Conservation (phyloP, 1,140 invertebrate genomes). For the Hestina assimilis region DNA sequence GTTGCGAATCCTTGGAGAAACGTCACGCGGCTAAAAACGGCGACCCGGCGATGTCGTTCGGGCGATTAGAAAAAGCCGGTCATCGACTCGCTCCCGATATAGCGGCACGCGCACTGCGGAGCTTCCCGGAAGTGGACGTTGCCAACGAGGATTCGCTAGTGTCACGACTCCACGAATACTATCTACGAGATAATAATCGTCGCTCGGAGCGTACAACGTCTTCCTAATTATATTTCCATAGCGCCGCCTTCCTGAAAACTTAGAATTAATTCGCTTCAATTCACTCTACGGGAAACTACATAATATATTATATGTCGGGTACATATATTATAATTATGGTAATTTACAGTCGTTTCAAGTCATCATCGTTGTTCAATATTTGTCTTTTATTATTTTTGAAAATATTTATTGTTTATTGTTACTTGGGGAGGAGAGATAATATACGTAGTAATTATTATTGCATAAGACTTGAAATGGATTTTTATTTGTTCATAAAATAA, state of each 20-base stretch:
- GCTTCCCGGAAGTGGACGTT: conserved; percentile 21
- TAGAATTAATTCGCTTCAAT: not conserved
- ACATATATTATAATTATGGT: no score
- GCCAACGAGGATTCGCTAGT: not conserved
- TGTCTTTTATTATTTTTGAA: no score
- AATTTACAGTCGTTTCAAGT: no score
- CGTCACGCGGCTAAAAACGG: conserved; percentile 22
- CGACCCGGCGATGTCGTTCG: conserved; percentile 7
- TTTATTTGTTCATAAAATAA: no score
- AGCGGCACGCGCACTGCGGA: conserved; percentile 18
- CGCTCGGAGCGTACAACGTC: not conserved
- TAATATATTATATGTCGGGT: no score
- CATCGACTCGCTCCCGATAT: conserved; percentile 35
- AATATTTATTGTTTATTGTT: no score
- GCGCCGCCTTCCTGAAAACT: not conserved
- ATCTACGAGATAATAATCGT: not conserved
- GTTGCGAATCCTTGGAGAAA: conserved; percentile 10
- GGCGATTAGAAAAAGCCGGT: conserved; percentile 35
- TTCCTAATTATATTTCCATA: not conserved
- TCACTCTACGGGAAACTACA: not conserved
- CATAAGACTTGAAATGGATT: no score
- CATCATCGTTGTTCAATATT: no score
- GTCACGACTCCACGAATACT: not conserved
- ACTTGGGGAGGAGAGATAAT: no score
- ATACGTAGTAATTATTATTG: no score